Percentiles rank a stretch among this genome's conserved stretches.
These are phyloP conservation scores for Polymixis flavicincta DNA, from an alignment of 2,888 invertebrate species.

Conservation along the genomic window DNA sequence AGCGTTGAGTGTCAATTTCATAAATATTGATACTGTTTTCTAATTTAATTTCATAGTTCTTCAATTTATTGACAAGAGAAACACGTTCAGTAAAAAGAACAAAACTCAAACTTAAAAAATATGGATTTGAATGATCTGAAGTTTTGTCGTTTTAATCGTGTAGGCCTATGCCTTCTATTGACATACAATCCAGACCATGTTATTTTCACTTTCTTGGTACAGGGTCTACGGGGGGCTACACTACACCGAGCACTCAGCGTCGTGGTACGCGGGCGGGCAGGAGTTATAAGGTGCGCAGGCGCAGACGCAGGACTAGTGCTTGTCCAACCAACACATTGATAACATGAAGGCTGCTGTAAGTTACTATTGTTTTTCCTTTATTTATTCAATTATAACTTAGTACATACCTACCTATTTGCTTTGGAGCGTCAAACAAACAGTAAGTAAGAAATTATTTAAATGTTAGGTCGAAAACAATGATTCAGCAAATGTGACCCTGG, in stretches of 20 bases:
- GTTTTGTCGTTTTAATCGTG: neutral
- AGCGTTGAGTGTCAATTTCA: no score
- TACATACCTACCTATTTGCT: neutral
- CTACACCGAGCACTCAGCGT: neutral
- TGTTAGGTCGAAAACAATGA: neutral
- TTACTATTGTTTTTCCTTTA: conserved; percentile 32
- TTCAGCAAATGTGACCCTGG: neutral
- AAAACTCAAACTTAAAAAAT: neutral
- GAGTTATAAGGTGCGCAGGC: conserved; percentile 70
- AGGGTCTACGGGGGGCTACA: conserved; percentile 17
- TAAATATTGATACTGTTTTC: no score
- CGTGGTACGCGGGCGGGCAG: conserved; percentile 54
- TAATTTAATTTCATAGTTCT: no score
- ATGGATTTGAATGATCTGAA: neutral
- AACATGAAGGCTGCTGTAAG: conserved; percentile 78
- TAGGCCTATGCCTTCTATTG: no score
- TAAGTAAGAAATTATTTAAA: neutral
- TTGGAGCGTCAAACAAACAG: neutral
- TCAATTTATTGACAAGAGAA: no score
- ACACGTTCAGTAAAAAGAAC: no score
- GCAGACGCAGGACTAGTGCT: conserved; percentile 68
- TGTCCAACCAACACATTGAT: conserved; percentile 63
- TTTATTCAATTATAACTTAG: neutral
- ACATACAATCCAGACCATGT: neutral
- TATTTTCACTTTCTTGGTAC: conserved; percentile 23